phyloP scores from a whole-genome alignment of 2,797 vertebrate genomes.

The Catharus ustulatus region DNA sequence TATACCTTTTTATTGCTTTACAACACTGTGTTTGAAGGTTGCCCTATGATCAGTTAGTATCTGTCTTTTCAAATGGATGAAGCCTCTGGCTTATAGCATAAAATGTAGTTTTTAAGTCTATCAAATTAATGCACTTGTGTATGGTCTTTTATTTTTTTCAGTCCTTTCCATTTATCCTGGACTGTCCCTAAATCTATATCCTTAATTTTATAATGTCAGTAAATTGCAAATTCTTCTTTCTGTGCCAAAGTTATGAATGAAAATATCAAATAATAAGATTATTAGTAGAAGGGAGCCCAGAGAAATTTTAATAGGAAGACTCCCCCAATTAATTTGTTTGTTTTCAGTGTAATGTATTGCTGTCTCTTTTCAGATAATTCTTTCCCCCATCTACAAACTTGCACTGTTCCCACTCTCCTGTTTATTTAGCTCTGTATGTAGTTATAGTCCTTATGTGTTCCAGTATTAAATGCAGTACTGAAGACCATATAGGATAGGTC shows the following conservation, averaged over 20 bases:
- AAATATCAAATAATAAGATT: neutral
- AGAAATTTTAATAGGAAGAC: neutral
- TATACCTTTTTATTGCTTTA: neutral
- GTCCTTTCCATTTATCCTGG: neutral
- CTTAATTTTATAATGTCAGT: neutral
- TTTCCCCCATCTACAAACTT: neutral
- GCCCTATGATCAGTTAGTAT: neutral
- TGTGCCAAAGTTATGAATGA: neutral
- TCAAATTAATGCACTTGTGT: neutral
- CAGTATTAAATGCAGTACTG: neutral
- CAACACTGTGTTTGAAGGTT: neutral
- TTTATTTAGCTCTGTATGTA: neutral
- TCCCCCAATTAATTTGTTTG: rapidly evolving
- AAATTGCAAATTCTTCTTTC: neutral
- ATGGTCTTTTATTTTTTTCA: neutral
- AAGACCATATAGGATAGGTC: neutral
- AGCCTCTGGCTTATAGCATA: neutral
- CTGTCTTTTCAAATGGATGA: neutral
- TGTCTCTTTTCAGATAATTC: neutral
- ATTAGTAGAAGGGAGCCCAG: neutral
- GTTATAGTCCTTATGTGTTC: neutral
- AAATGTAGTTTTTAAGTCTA: neutral
- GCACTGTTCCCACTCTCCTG: neutral
- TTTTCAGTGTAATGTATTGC: neutral
- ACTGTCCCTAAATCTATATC: neutral